These are phyloP conservation scores for Resseliella maxima DNA, from an alignment of 2,888 invertebrate species.

Conservation along the genomic window DNA sequence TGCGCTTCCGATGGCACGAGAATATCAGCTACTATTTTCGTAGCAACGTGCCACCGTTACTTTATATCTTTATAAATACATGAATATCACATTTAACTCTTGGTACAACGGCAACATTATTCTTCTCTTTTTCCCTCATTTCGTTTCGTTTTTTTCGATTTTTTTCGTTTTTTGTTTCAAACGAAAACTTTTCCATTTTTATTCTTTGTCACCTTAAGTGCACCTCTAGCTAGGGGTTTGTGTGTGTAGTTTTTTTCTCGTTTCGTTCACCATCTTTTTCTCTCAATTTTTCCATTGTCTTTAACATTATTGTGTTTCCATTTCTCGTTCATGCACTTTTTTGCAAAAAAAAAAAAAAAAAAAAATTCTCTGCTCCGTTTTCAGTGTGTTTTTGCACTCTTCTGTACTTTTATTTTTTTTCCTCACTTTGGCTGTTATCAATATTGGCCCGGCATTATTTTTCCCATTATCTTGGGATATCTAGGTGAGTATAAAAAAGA, in stretches of 20 bases:
- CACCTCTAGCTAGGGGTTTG: slow-evolving; percentile 1
- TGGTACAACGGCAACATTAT: background rate
- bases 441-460: slow-evolving; percentile 15
- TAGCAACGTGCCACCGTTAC: background rate
- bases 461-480: background rate
- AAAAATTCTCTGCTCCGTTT: background rate
- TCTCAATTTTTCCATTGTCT: background rate
- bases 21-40: background rate
- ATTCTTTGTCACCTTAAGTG: slow-evolving; percentile 37
- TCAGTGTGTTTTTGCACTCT: background rate
- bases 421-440: background rate
- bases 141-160: no score
- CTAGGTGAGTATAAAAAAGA: background rate
- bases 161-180: no score
- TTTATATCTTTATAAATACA: slow-evolving; percentile 55
- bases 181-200: slow-evolving; percentile 48
- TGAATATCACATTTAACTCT: slow-evolving; percentile 23
- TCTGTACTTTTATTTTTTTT: background rate
- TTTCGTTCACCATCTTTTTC: background rate
- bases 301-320: background rate
- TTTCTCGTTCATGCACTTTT: background rate
- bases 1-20: background rate
- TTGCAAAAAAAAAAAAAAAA: no score
- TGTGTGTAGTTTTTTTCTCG: no score
- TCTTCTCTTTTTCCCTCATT: no score